Conservation (phyloP, 2,888 invertebrate species). For the Camponotus fellah region DNA sequence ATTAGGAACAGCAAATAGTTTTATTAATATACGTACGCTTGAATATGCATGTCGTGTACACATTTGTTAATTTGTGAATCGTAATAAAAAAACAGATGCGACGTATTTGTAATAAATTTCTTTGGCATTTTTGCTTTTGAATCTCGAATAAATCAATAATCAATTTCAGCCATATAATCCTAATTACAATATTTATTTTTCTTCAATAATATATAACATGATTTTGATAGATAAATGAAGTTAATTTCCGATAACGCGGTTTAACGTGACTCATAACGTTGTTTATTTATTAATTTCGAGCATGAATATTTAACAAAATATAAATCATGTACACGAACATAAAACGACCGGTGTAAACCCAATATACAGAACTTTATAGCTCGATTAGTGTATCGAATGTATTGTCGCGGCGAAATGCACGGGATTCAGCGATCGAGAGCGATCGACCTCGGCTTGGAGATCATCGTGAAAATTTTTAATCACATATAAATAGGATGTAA, state of each 20-base stretch:
- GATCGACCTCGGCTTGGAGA: slow-evolving; percentile 7
- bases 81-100: no score
- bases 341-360: background rate
- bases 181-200: slow-evolving; percentile 3
- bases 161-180: background rate
- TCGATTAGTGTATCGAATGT: background rate
- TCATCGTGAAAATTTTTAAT: slow-evolving; percentile 16
- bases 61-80: no score
- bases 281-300: slow-evolving; percentile 36
- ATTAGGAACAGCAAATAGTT: background rate
- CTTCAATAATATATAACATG: background rate
- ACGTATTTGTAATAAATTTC: background rate
- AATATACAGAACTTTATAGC: background rate
- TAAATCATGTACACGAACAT: background rate
- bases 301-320: slow-evolving; percentile 35
- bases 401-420: background rate
- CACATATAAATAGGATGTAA: slow-evolving; percentile 29
- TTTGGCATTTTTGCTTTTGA: background rate
- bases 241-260: background rate
- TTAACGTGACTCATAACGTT: background rate
- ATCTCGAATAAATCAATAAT: background rate
- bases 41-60: no score
- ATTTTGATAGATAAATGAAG: background rate
- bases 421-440: background rate
- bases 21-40: no score